These are phyloP conservation scores for Aurelia sp. DNA, from an alignment of 30 jellyfish, hydroid and myxozoan species.

Conservation along the genomic window DNA sequence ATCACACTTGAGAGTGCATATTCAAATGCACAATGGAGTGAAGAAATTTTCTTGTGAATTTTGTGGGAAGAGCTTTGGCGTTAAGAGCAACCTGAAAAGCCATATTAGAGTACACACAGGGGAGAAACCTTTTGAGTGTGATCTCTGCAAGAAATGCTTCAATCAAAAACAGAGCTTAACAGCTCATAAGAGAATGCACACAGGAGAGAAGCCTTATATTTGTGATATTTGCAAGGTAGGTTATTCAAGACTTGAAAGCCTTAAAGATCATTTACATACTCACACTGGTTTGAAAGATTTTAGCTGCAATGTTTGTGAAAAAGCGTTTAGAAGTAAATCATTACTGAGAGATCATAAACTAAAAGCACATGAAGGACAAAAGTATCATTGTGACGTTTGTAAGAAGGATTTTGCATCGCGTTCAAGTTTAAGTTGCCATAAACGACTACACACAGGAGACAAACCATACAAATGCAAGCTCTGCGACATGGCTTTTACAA, in stretches of 20 bases:
- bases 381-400: constrained; percentile 21
- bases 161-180: constrained; percentile 1
- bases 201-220: constrained; percentile 39
- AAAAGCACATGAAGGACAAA: background rate
- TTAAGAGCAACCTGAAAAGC: constrained; percentile 7
- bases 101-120: constrained; percentile 25
- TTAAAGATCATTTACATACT: constrained; percentile 7
- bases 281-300: constrained; percentile 3
- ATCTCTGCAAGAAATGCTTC: constrained; percentile 21
- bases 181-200: constrained; percentile 30
- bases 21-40: constrained; percentile 27
- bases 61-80: constrained; percentile 28
- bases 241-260: background rate
- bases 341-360: constrained; percentile 4
- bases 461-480: constrained; percentile 31
- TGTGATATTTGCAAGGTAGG: constrained; percentile 31
- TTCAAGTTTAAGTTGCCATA: constrained; percentile 10
- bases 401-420: constrained; percentile 14
- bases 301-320: constrained; percentile 27
- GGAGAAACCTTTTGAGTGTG: constrained; percentile 36
- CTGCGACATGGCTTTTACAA: background rate
- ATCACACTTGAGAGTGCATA: constrained; percentile 3
- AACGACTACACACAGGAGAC: constrained; percentile 25
- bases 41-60: constrained; percentile 21
- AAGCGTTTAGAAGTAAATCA: background rate